Percentiles rank a stretch among this genome's conserved stretches.
Conservation (phyloP, 2,888 invertebrate genomes). For the Callyntrura guangdongensis region DNA sequence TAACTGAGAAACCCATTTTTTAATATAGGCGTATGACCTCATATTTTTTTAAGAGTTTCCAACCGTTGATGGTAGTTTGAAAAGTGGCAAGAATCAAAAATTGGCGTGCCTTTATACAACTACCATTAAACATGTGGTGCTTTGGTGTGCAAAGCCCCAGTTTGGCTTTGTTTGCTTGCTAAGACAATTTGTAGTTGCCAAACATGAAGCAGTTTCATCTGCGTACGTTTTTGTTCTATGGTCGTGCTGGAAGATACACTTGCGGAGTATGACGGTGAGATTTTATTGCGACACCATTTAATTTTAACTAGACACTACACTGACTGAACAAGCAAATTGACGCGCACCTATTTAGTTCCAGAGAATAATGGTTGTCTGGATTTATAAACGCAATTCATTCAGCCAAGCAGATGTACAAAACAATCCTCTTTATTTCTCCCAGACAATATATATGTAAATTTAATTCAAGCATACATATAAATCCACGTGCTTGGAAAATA, state of each 20-base stretch:
- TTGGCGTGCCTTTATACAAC: too few relatives aligned
- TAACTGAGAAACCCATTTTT: too few relatives aligned
- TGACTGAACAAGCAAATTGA: not conserved
- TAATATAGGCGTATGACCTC: too few relatives aligned
- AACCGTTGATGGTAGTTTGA: too few relatives aligned
- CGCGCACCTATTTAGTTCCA: not conserved
- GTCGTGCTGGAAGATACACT: not conserved
- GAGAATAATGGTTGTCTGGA: not conserved
- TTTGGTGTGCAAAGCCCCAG: too few relatives aligned
- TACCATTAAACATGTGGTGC: too few relatives aligned
- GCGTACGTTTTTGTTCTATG: not conserved
- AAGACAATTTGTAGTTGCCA: not conserved
- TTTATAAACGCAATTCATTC: not conserved
- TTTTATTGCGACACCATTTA: not conserved
- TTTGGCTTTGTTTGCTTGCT: not conserved
- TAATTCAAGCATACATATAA: not conserved
- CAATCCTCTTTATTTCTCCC: conserved; percentile 3
- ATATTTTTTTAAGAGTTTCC: too few relatives aligned
- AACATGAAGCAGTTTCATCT: not conserved
- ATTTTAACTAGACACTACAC: not conserved
- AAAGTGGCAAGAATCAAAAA: too few relatives aligned
- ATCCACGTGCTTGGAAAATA: conserved; percentile 30
- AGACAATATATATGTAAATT: conserved; percentile 62
- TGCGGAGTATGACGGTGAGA: not conserved
- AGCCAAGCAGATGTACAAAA: not conserved